A percentile compares a stretch with the other conserved stretches of the same genome.
phyloP scores from a whole-genome alignment of 2,113 vertebrate species.

The Smithornis capensis region DNA sequence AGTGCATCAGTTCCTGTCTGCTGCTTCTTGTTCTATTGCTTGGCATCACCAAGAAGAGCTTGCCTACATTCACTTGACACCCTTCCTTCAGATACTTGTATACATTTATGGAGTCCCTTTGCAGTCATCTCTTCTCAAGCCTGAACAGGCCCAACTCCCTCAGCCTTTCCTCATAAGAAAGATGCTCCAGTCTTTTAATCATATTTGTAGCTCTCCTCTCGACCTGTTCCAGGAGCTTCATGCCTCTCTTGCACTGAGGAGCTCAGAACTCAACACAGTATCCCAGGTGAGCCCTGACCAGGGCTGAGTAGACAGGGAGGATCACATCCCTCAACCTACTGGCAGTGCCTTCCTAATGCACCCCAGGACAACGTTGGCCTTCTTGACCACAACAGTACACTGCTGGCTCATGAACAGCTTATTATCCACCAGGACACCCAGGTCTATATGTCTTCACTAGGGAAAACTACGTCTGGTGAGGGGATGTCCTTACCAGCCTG shows the following conservation, averaged over 20 bases:
- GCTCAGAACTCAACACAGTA: not conserved
- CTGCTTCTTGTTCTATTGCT: not conserved
- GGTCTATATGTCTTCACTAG: not conserved
- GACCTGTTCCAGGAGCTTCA: not conserved
- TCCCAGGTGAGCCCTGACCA: not conserved
- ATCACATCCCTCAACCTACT: not conserved
- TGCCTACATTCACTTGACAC: not conserved
- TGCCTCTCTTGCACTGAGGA: not conserved
- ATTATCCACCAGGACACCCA: not conserved
- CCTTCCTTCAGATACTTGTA: not conserved
- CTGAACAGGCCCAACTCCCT: not conserved
- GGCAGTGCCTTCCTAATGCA: not conserved
- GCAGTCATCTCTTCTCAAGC: not conserved
- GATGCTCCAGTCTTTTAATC: not conserved
- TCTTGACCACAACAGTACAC: not conserved
- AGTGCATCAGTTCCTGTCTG: not conserved
- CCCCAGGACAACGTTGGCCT: not conserved
- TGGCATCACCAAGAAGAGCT: not conserved
- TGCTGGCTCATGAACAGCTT: not conserved
- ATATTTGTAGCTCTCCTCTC: not conserved
- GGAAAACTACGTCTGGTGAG: not conserved
- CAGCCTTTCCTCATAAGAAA: rapidly evolving
- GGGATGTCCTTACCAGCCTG: not conserved
- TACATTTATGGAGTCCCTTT: not conserved
- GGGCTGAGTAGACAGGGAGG: not conserved